Percentiles rank a stretch among this genome's conserved stretches.
phyloP scores from a whole-genome alignment of 2,888 invertebrate species.

The Saturnia pavonia region DNA sequence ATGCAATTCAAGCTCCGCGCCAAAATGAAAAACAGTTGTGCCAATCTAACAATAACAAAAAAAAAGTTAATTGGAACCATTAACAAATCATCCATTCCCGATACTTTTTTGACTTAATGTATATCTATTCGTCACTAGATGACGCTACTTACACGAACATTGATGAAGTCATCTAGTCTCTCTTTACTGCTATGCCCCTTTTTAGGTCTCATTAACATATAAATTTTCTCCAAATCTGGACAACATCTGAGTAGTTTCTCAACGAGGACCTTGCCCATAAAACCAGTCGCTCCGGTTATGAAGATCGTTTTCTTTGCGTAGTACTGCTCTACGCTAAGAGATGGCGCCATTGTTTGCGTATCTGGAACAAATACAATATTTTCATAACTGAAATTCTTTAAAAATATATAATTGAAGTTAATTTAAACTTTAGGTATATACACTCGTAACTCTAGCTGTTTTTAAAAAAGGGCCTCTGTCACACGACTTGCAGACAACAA shows the following conservation, averaged over 20 bases:
- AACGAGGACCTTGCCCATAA: conserved; percentile 91
- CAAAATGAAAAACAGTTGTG: too few relatives aligned
- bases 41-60: too few relatives aligned
- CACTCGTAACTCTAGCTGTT: too few relatives aligned
- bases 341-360: conserved; percentile 53
- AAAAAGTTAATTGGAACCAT: too few relatives aligned
- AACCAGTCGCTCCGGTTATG: conserved; percentile 92
- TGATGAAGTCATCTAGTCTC: conserved; percentile 82
- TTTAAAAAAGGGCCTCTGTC: too few relatives aligned
- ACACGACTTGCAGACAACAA: too few relatives aligned
- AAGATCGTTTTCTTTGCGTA: conserved; percentile 84
- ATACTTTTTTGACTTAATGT: too few relatives aligned
- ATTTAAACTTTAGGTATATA: too few relatives aligned
- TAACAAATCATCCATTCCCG: too few relatives aligned
- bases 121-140: conserved; percentile 31
- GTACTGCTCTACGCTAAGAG: conserved; percentile 77
- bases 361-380: conserved; percentile 24
- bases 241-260: conserved; percentile 89
- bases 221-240: conserved; percentile 85
- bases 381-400: too few relatives aligned
- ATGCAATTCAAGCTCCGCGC: too few relatives aligned
- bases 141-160: conserved; percentile 69
- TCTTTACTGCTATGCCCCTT: conserved; percentile 84
- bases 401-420: too few relatives aligned
- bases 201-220: conserved; percentile 87